These are phyloP conservation scores for Trichomalopsis sarcophagae DNA, from an alignment of 1,140 invertebrate genomes.

Conservation along the genomic window DNA sequence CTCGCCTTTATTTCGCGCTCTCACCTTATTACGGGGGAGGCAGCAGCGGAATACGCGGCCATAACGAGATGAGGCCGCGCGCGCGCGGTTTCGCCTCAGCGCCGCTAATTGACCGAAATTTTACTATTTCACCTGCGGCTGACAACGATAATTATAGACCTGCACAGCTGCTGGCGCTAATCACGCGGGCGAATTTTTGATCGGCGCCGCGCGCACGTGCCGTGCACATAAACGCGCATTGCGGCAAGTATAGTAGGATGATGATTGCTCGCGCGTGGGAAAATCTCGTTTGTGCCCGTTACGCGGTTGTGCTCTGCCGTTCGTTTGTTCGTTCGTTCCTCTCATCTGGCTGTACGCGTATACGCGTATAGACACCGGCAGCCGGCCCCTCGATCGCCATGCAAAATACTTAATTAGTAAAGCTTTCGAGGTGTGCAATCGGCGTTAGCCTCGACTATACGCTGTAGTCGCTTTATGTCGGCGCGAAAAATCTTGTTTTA, in stretches of 20 bases:
- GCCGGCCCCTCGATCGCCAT: not conserved
- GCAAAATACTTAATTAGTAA: constrained; percentile 39
- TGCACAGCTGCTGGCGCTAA: not conserved
- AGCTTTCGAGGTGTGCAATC: not conserved
- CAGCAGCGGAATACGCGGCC: not conserved
- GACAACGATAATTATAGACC: constrained; percentile 4
- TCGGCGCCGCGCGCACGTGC: not conserved
- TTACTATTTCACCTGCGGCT: not conserved
- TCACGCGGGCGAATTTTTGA: not conserved
- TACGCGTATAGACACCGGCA: not conserved
- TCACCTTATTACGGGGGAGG: not conserved
- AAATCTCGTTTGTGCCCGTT: constrained; percentile 14
- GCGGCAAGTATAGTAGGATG: not conserved
- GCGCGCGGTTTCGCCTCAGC: not conserved
- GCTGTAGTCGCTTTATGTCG: not conserved
- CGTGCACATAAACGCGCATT: not conserved
- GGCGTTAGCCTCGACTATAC: not conserved
- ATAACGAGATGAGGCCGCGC: not conserved
- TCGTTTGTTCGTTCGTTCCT: not conserved
- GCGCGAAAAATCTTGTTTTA: constrained; percentile 30
- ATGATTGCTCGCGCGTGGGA: not conserved
- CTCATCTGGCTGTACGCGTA: not conserved
- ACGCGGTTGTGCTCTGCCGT: not conserved
- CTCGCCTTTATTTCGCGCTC: constrained; percentile 29
- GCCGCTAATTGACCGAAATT: constrained; percentile 35